Base-by-base conservation (phyloP, 2,888 invertebrate genomes). In the Lymantria monacha region DNA sequence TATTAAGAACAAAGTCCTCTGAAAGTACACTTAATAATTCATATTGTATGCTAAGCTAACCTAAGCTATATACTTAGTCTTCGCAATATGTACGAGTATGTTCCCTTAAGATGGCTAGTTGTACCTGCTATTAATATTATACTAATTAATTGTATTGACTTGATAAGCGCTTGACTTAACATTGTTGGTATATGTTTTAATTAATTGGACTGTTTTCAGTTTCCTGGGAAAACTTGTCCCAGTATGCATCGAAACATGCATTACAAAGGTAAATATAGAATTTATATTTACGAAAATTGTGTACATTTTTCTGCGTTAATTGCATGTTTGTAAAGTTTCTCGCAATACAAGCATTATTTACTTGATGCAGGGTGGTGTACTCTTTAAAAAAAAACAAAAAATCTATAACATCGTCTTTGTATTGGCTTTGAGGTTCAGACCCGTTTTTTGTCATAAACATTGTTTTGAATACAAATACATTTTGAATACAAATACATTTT, bases 171-270 rank as follows among this genome's bases (percentile, higher is more conserved):
- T 53, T 50, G 43, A 55, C 46, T 51, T 58, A 53, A 43, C 55
- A 57, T 57, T 33, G 49, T 59, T 60, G 40, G 53, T 50, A 45
- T 52, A 37, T 57, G 44, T 48, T 44, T 46, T 52, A 57, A 63
- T 46, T 47, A 22, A 61, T 53, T 60, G 59, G 44, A 63, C 66
- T 69, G 72, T 69, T 89, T 89, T 72, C 93, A 94, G 83, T 93
- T 95, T 92, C 94, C 93, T 64, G 95, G 95, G 59, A 96, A 96
- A 85, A 96, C 96, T 80, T 97, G 97, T 86, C 97, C 97, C 51
- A 97, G 96, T 76, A 97, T 97, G 97, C 95, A 97, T 92, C 95
- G 95, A 85, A 96, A 97, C 80, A 96, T 97, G 89, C 96, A 97
- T 92, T 97, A 97, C 86, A 96, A 96, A 95, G 96, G 96, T 96